Base-by-base conservation (phyloP, 1,140 invertebrate genomes). In the Anthonomus grandis region DNA sequence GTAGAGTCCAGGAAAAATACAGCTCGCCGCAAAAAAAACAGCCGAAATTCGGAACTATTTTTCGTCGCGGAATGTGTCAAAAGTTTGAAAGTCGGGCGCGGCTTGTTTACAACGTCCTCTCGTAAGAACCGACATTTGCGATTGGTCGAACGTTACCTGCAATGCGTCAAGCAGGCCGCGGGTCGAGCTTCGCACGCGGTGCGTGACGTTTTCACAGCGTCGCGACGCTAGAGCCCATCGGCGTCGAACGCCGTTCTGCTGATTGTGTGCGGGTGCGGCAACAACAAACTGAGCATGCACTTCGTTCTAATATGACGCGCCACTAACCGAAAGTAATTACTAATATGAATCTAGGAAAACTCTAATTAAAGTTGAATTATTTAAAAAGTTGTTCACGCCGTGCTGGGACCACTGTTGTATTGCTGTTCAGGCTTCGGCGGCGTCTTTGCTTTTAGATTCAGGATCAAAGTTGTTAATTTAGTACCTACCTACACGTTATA, bases 81-180 rank as follows among this genome's bases (percentile, higher is more conserved):
- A 62, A 54, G 45, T 81, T 81, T 80, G 77, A 74, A 74, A 63
- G 76, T 79, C 78, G 81, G 82, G 78, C 78, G 80, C 80, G 79
- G 80, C 78, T 75, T 80, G 79, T 81, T 79, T 80, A 81, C 79
- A 79, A 77, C 78, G 79, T 78, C 70, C 70, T 65, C 65, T 53
- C 70, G 67, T 64, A 62, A 61, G 48, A 54, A 48, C 24, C 46
- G 17, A 67, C 75, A 74, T 68, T 75, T 74, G 72, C 70, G 81
- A 86, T 87, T 86, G 85, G 85, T 79, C 78, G 77, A 71, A 76
- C 79, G 80, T 80, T 82, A 87, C 85, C 86, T 86, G 86, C 86
- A 88, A 87, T 88, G 86, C 86, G 86, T 86, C 85, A 87, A 81
- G 75, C 75, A 64, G 52, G 50, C 39, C 45, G 42, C 48, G 59